phyloP scores from a whole-genome alignment of 30 jellyfish, hydroid and myxozoan genomes.

The Sanderia malayensis region DNA sequence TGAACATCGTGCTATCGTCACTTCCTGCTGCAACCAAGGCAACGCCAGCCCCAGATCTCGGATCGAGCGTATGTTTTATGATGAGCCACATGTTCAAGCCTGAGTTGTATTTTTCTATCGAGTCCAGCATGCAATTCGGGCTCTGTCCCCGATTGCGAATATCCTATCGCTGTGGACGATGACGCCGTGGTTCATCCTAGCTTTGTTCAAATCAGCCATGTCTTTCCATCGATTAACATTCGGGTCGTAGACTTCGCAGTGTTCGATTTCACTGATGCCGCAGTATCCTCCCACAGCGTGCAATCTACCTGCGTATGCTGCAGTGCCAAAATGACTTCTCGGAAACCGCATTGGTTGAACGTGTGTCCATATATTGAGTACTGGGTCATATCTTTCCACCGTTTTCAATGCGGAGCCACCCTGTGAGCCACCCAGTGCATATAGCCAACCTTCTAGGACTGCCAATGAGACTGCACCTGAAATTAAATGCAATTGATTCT shows the following conservation, averaged over 20 bases:
- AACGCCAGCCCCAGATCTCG: conserved; percentile 74
- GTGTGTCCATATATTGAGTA: conserved; percentile 63
- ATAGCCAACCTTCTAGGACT: conserved; percentile 91
- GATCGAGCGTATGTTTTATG: conserved; percentile 72
- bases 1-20: conserved; percentile 51
- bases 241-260: conserved; percentile 88
- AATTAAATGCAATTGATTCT: background rate
- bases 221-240: conserved; percentile 64
- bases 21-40: conserved; percentile 56
- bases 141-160: conserved; percentile 91
- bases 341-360: conserved; percentile 83
- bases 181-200: conserved; percentile 90
- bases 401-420: conserved; percentile 75
- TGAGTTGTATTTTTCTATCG: conserved; percentile 84
- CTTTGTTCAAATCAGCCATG: conserved; percentile 74
- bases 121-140: conserved; percentile 63
- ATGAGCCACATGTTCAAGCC: conserved; percentile 94
- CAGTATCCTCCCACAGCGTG: conserved; percentile 86
- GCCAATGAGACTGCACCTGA: conserved; percentile 83
- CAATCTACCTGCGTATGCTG: conserved; percentile 65
- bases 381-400: conserved; percentile 90
- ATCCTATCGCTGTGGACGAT: conserved; percentile 70
- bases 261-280: conserved; percentile 91
- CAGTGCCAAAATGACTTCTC: conserved; percentile 83
- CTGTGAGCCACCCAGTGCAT: conserved; percentile 92